phyloP scores from a whole-genome alignment of 2,797 vertebrate genomes.

The Presbytis comata region DNA sequence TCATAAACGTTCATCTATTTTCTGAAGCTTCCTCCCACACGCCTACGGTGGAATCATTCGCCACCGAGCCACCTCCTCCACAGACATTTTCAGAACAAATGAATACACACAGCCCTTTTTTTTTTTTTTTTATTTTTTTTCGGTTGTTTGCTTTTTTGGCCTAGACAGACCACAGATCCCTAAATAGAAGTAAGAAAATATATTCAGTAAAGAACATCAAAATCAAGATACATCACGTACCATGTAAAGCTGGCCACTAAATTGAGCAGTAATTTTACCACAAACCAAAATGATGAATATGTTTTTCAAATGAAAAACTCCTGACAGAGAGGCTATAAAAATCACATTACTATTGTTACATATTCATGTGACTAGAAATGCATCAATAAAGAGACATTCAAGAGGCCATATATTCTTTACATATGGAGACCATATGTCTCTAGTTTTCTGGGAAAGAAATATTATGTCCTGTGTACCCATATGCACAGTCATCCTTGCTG shows the following conservation, averaged over 20 bases:
- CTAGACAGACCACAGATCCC: conserved; percentile 56
- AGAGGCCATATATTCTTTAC: conserved; percentile 55
- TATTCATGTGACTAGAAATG: conserved; percentile 45
- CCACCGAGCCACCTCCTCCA: conserved; percentile 32
- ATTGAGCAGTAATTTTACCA: conserved; percentile 51
- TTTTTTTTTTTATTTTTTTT: neutral
- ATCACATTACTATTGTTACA: conserved; percentile 54
- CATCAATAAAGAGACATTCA: conserved; percentile 48
- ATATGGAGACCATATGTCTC: conserved; percentile 70
- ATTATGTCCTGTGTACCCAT: conserved; percentile 66
- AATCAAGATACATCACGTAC: conserved; percentile 55
- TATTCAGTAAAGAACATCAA: conserved; percentile 41
- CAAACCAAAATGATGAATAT: conserved; percentile 53
- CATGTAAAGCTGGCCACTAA: conserved; percentile 50
- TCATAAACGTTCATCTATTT: neutral
- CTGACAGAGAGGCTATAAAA: conserved; percentile 58
- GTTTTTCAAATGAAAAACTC: conserved; percentile 59
- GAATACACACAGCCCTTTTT: conserved; percentile 29
- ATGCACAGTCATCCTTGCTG: conserved; percentile 21
- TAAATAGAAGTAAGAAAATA: conserved; percentile 65
- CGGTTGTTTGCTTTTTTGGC: neutral
- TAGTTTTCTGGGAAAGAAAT: conserved; percentile 68
- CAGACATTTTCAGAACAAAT: conserved; percentile 61
- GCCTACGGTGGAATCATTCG: neutral
- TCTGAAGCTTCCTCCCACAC: neutral